Base-by-base conservation (phyloP, 2,888 invertebrate species). In the Cantharis rustica region DNA sequence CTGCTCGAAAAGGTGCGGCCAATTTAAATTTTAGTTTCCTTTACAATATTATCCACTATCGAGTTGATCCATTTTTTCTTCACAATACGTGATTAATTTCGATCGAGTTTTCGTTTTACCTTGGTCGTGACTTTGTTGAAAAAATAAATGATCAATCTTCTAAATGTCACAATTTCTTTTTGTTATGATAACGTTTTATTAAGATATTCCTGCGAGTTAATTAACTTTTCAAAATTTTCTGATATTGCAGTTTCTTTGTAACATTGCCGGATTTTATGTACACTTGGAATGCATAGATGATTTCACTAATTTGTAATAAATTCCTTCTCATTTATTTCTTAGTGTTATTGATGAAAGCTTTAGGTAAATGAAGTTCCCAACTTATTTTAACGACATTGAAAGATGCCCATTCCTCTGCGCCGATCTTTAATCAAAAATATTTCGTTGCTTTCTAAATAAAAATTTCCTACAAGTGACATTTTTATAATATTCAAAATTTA, bases 31-130 rank as follows among this genome's bases (percentile, higher is more conserved):
- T n/a, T 47, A 47, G 47, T 47, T 47, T 47, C n/a, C 47, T 47
- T 31, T 31, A 13, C 5, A 47, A 27, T 27, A 3, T 11, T 27
- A 27, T 27, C 23, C 23, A 23, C 13, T 47, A 47, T 47, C 47
- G n/a, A n/a, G 47, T 47, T n/a, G 47, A 47, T 47, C 47, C 47
- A 47, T 47, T 47, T 47, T 47, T 47, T 47, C 5, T 47, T n/a
- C 47, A 47, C 47, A n/a, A 66, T 66, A 13, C 64, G 64, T 66
- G 64, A 66, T 66, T 20, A 66, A 66, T 66, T 66, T 66, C n/a
- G 64, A 66, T 66, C 64, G 23, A 11, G 64, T 66, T 20, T 66
- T 66, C 23, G 1, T 20, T 66, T 66, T 20, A 66, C 64, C 64
- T 66, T 66, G 20, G 64, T 66, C 64, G 64, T 66, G 64, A 66